Evolutionary conservation across 2,113 vertebrate species (phyloP), one percentile per base, ranked within the genome.

Genomic region (Neogale vison): DNA sequence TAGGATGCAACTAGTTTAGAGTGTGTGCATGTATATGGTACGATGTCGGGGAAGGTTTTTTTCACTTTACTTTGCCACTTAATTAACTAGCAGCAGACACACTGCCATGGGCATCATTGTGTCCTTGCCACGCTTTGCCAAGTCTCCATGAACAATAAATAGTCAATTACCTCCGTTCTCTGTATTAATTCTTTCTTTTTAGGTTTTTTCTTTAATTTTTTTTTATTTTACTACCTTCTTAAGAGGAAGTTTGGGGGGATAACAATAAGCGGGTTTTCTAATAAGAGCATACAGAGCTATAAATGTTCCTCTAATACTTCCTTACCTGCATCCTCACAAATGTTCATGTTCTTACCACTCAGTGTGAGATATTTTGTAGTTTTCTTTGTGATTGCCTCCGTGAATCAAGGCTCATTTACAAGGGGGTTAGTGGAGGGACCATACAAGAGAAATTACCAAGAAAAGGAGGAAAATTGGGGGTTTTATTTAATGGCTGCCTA

Each of bases 81-180:
- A 31, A 13, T 1, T 47, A 36, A 18, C 77, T 36, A 12, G 6
- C n/a, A 61, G 39, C 34, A 82, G 52, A 29, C 6, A 42, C 8
- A 1, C 34, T 50, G 61, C 18, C 18, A 11, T 18, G 2, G 36
- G 10, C 3, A 3, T 10, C 23, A 8, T 12, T 1, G 0, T 74
- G 26, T 34, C 26, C 18, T 67, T 34, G 89, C 1, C 10, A 1
- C 18, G 2, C 11, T 26, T 69, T 34, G 14, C 57, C 71, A 55
- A 86, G 71, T 8, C 71, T 42, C 65, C 4, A 2, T 15, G 57
- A 15, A 15, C 29, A 74, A 5, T 7, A 9, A 50, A 50, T 7
- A 34, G 17, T 47, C n/a, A 8, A 13, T 57, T 21, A 1, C 45
- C 36, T 77, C 36, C 29, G 11, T 24, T 57, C 20, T 82, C 50